Evolutionary conservation across 2,113 vertebrate species (phyloP), one percentile per base, ranked within the genome.

Genomic region (Tichodroma muraria): DNA sequence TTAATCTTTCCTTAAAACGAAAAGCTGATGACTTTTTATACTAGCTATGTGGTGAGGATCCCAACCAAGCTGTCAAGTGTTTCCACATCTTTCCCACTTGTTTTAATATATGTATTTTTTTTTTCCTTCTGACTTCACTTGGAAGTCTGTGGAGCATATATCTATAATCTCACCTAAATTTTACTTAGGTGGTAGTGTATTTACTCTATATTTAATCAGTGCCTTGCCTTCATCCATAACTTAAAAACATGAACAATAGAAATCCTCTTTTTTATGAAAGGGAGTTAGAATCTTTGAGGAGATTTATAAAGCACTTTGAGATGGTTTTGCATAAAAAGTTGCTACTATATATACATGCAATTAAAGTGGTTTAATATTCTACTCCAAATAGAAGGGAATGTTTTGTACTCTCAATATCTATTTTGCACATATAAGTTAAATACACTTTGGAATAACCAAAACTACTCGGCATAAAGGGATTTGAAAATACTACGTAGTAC

Each of bases 251-350:
- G 21, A 92, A 79, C 37, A 92, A 68, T 47, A 88, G 75, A 69
- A 78, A 14, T 35, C 40, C 52, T 77, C 40, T 81, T 89, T 77
- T 65, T 59, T 54, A 30, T n/a, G 17, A 59, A 63, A 79, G 5
- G 13, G 23, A 59, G 31, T 85, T 69, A 80, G n/a, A 90, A 80
- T 63, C 19, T 90, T 71, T 68, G 42, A 91, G 69, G 42, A 75
- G 16, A 69, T 83, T 80, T 73, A 45, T 88, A 95, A 94, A 89
- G 89, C 91, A 91, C 72, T 93, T 96, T 37, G 47, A 93, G 71
- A 90, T 64, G 44, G 20, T 88, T 94, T 94, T 95, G 75, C 87
- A 92, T 88, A 59, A 93, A 88, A 91, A 88, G 30, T 14, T 88
- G 52, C 31, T 47, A 57, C 63, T 80, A 27, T 66, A 47, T 65